A percentile compares a stretch with the other conserved stretches of the same genome.
Evolutionary conservation across 2,797 vertebrate species (phyloP).

Genomic region (Semotilus atromaculatus): DNA sequence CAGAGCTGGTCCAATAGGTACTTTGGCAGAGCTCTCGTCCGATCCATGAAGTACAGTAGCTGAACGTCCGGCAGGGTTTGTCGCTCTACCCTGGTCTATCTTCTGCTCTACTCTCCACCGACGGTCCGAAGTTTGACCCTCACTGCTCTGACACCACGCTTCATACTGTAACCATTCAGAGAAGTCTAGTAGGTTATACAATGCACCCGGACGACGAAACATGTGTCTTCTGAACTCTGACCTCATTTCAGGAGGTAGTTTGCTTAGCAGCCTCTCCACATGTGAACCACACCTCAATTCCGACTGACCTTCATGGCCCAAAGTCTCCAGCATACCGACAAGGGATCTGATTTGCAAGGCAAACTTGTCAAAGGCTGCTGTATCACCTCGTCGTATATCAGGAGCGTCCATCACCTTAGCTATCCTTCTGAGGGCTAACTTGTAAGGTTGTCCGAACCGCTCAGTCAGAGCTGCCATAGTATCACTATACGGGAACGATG

Average conservation of each 20-base stretch:
- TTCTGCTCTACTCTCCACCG: background rate
- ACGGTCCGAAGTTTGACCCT: background rate
- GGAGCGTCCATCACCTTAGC: slow-evolving; percentile 13
- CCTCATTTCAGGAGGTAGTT: background rate
- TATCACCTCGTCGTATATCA: slow-evolving; percentile 20
- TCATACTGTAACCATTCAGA: no score
- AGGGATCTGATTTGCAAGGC: background rate
- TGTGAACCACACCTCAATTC: slow-evolving; percentile 21
- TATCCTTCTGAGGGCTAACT: slow-evolving; percentile 11
- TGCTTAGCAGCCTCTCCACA: slow-evolving; percentile 20
- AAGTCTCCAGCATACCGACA: slow-evolving; percentile 16
- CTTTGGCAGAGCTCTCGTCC: background rate
- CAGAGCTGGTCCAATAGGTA: no score
- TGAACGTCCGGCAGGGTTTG: background rate
- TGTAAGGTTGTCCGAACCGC: background rate
- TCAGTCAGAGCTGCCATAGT: background rate
- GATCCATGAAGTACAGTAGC: background rate
- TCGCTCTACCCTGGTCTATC: background rate
- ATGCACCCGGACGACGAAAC: background rate
- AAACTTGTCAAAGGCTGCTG: background rate
- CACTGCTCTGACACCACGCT: background rate
- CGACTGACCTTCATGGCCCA: slow-evolving; percentile 14
- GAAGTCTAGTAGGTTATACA: no score
- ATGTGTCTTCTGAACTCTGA: background rate
- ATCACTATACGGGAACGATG: background rate